Evolutionary conservation across 2,797 vertebrate genomes (phyloP).

Genomic region (Acomys russatus): DNA sequence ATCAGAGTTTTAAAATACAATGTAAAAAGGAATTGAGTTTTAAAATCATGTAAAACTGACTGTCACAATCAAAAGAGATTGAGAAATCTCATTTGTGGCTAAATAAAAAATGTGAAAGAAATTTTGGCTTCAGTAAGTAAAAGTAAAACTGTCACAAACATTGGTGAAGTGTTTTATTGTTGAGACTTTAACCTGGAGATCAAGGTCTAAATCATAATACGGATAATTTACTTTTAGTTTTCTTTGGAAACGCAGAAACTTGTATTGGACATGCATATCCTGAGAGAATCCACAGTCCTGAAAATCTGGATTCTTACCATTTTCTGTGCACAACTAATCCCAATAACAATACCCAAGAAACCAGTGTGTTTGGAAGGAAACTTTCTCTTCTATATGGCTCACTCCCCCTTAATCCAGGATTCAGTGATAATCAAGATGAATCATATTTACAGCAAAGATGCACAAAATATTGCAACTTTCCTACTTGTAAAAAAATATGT

Average conservation of each 20-base stretch:
- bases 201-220: neutral
- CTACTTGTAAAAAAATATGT: conserved; percentile 22
- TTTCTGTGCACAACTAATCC: conserved; percentile 18
- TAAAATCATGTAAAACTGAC: conserved; percentile 35
- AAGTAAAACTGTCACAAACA: neutral
- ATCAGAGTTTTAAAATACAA: conserved; percentile 29
- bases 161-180: neutral
- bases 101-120: conserved; percentile 44
- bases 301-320: neutral
- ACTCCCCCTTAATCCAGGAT: accelerated
- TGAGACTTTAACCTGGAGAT: neutral
- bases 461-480: conserved; percentile 49
- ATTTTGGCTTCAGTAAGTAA: conserved; percentile 11
- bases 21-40: neutral
- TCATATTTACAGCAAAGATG: conserved; percentile 7
- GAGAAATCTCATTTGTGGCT: neutral
- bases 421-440: neutral
- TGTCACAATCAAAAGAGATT: neutral
- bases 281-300: conserved; percentile 26
- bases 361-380: neutral
- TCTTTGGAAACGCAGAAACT: conserved; percentile 22
- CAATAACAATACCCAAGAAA: neutral
- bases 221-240: neutral
- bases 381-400: neutral
- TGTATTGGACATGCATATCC: neutral